Conservation (phyloP, 1,140 invertebrate species). For the Tetramorium alpestre region DNA sequence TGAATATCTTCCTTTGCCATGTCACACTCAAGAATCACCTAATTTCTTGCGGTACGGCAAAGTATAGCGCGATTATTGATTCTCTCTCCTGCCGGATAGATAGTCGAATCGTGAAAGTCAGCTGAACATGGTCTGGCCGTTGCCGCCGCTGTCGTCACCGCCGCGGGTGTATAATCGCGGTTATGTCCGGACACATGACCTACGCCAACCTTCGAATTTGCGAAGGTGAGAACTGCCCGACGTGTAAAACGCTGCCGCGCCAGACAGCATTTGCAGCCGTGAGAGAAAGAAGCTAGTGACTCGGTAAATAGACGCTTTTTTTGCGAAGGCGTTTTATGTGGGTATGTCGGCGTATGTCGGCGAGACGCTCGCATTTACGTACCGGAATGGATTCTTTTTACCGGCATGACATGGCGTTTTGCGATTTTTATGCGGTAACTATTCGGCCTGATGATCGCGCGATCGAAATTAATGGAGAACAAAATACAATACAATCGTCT, state of each 20-base stretch:
- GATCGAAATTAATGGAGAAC: neutral
- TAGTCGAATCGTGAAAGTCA: neutral
- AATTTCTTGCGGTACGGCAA: slow-evolving; percentile 1
- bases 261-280: slow-evolving; percentile 55
- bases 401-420: neutral
- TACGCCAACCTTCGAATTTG: slow-evolving; percentile 74
- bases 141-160: neutral
- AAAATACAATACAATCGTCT: neutral
- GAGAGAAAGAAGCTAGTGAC: slow-evolving; percentile 19
- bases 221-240: slow-evolving; percentile 65
- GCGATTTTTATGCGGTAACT: neutral
- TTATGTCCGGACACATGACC: slow-evolving; percentile 66
- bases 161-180: slow-evolving; percentile 26
- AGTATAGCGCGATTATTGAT: neutral
- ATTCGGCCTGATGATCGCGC: neutral
- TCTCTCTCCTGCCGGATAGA: neutral
- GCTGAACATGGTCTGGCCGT: neutral
- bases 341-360: neutral
- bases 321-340: slow-evolving; percentile 26
- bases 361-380: slow-evolving; percentile 8
- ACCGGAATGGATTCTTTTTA: neutral
- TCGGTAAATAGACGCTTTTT: slow-evolving; percentile 13
- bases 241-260: slow-evolving; percentile 27
- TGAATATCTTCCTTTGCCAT: neutral
- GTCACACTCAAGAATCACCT: neutral